Percentiles rank a stretch among this genome's conserved stretches.
Evolutionary conservation across 2,113 vertebrate genomes (phyloP).

Genomic region (Egretta garzetta): DNA sequence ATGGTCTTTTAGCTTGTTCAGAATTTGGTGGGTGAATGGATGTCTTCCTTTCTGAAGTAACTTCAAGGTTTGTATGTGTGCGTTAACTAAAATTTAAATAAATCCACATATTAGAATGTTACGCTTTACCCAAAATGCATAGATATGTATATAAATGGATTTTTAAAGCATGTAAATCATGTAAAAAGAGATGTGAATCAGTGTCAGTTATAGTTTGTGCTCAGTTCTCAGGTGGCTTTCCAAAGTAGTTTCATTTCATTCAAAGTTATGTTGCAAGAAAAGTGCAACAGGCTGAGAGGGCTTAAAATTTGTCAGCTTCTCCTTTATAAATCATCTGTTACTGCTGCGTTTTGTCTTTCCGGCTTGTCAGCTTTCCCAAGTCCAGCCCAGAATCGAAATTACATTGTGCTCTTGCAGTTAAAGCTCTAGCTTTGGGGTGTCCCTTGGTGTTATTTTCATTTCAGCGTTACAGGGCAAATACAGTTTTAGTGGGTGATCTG

Average conservation of each 20-base stretch:
- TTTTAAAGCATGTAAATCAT: neutral
- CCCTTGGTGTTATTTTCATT: neutral
- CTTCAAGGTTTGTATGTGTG: neutral
- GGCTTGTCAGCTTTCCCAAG: neutral
- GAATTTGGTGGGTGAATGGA: neutral
- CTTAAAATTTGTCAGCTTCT: neutral
- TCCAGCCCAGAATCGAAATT: neutral
- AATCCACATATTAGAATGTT: neutral
- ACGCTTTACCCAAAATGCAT: neutral
- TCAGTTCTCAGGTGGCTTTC: neutral
- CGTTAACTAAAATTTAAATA: neutral
- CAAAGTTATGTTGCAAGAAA: neutral
- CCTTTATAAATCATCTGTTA: neutral
- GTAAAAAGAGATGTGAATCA: neutral
- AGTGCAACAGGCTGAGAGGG: neutral
- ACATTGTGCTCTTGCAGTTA: neutral
- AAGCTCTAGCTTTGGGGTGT: neutral
- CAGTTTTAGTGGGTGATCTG: neutral
- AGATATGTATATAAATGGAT: neutral
- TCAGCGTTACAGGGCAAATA: neutral
- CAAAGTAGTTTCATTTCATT: slow-evolving; percentile 7
- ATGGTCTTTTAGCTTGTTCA: neutral
- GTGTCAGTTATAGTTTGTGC: neutral
- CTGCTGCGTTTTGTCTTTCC: neutral
- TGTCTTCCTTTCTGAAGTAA: slow-evolving; percentile 1